Evolutionary conservation across 2,797 vertebrate species (phyloP).

Genomic region (Gymnoscopelus microlampas): DNA sequence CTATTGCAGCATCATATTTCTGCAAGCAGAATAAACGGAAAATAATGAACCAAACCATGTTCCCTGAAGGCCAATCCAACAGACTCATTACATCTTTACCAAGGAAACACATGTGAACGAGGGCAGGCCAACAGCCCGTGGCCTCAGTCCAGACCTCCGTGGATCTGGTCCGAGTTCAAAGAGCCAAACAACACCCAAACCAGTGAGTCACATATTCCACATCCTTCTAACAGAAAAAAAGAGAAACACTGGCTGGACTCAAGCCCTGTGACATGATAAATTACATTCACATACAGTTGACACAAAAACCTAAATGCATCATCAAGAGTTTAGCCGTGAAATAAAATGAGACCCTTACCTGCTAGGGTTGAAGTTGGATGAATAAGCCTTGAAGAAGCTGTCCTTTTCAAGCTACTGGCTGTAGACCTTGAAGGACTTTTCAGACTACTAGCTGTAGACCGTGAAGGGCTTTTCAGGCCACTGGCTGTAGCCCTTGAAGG

Average conservation of each 20-base stretch:
- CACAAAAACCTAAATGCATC: background rate
- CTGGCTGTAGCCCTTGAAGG: too few species aligned
- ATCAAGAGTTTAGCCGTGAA: background rate
- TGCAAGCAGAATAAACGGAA: background rate
- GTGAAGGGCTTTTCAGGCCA: background rate
- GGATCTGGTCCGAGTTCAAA: background rate
- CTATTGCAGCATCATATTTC: background rate
- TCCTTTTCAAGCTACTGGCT: conserved; percentile 49
- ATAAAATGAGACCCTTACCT: conserved; percentile 60
- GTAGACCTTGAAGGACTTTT: conserved; percentile 34
- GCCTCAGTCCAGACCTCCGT: background rate
- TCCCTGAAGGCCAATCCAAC: background rate
- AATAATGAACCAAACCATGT: background rate
- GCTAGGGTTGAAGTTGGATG: conserved; percentile 17
- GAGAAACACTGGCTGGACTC: background rate
- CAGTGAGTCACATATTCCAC: background rate
- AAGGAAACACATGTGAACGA: conserved; percentile 24
- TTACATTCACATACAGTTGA: background rate
- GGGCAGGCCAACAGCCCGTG: too few species aligned
- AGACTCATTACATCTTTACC: conserved; percentile 24
- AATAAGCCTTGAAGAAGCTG: conserved; percentile 37
- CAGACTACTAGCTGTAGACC: conserved; percentile 36
- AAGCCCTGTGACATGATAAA: background rate
- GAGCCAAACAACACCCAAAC: background rate
- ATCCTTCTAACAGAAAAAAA: background rate